Base-by-base conservation (phyloP, 2,113 vertebrate species). In the Dasypus novemcinctus region DNA sequence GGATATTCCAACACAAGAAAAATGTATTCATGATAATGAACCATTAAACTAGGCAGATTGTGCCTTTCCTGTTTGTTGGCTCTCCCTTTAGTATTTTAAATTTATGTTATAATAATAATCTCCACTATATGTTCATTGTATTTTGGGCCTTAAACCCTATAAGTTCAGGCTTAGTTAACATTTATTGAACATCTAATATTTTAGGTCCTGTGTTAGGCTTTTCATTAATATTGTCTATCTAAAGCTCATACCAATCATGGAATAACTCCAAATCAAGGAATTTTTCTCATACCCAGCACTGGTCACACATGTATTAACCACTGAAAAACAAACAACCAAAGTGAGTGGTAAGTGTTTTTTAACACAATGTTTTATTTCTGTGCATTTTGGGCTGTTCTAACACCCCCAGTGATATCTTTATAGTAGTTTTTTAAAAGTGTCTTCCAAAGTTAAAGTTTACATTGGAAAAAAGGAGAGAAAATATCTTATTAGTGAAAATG, bases 301-400 rank as follows among this genome's bases (percentile, higher is more conserved):
- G 33, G 31, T 82, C 57, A 64, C 8, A 49, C 82, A 9, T 33
- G 38, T 46, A 85, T 25, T 76, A 76, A 83, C 17, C 43, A 95
- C 59, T 68, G 38, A 38, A 90, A 74, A 95, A 87, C 27, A 74
- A 95, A 87, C 27, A 91, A 63, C 36, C 52, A 75, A 76, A 81
- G 63, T 63, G 89, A 25, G 7, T 18, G 31, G 43, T 2, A 3
- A 36, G 11, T 78, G 46, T 49, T 49, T 49, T 36, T 72, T 93
- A 96, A 87, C 6, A 85, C 38, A 88, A 11, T 49, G 1, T 93
- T 94, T 92, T 27, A 18, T 63, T 94, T 92, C 57, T 78, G 15
- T 61, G 61, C 27, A 81, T 74, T 74, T 94, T 90, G 49, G n/a
- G 83, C 46, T 92, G 20, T 54, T 64, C 31, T 83, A 36, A 59